phyloP scores from a whole-genome alignment of 2,797 vertebrate species.

The Sebastes trivittatus region DNA sequence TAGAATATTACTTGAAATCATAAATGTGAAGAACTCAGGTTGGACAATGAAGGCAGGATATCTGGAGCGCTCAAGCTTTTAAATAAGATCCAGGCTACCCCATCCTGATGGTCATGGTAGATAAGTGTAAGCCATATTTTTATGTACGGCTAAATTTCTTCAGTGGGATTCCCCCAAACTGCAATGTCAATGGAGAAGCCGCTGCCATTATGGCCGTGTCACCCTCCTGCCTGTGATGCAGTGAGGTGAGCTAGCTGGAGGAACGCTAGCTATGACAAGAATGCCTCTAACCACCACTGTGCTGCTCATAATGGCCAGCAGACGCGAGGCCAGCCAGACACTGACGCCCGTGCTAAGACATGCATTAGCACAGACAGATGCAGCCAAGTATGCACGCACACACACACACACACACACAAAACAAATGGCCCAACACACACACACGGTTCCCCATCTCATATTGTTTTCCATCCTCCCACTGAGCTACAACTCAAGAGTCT shows the following conservation, averaged over 20 bases:
- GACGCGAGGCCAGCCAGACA: constrained; percentile 57
- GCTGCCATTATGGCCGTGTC: constrained; percentile 40
- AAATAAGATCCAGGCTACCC: background rate
- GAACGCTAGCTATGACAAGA: constrained; percentile 57
- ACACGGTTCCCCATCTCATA: constrained; percentile 27
- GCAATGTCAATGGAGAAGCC: background rate
- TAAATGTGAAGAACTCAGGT: background rate
- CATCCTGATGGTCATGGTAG: background rate
- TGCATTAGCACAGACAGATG: constrained; percentile 60
- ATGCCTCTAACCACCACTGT: constrained; percentile 48
- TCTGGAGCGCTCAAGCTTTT: background rate
- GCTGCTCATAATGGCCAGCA: constrained; percentile 60
- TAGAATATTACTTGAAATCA: background rate
- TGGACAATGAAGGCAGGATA: background rate
- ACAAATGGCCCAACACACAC: background rate
- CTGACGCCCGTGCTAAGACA: constrained; percentile 68
- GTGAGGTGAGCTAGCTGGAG: constrained; percentile 27
- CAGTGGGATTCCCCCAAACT: constrained; percentile 17
- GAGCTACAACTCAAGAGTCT: constrained; percentile 61
- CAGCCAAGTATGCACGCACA: constrained; percentile 52
- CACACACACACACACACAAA: background rate
- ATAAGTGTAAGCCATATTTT: background rate
- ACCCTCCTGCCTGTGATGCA: constrained; percentile 46
- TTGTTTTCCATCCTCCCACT: constrained; percentile 69
- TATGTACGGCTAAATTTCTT: background rate